Evolutionary conservation across 2,888 invertebrate species (phyloP).

Genomic region (Tuta absoluta): DNA sequence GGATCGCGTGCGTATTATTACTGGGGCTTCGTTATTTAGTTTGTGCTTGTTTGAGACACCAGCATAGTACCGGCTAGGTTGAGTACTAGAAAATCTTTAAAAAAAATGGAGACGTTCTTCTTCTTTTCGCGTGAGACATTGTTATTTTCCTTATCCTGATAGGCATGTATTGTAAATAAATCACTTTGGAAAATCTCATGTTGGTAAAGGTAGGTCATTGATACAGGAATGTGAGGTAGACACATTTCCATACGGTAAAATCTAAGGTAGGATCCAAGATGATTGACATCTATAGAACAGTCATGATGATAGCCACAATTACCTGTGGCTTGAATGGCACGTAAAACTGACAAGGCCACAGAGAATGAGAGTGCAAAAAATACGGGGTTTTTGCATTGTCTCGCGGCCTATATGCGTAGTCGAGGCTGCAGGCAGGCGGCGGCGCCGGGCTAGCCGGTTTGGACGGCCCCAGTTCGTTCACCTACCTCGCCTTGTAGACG

Average conservation of each 20-base stretch:
- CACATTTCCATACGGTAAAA: too few relatives aligned
- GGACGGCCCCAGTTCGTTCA: conserved; percentile 72
- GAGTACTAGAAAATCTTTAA: too few relatives aligned
- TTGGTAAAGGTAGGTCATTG: too few relatives aligned
- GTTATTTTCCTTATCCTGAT: too few relatives aligned
- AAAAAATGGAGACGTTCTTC: too few relatives aligned
- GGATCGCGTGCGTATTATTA: background rate
- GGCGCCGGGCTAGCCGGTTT: conserved; percentile 67
- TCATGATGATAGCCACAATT: background rate
- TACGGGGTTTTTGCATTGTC: conserved; percentile 23
- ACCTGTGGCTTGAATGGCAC: background rate
- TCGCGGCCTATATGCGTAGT: conserved; percentile 23
- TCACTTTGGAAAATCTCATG: too few relatives aligned
- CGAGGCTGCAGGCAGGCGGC: conserved; percentile 33
- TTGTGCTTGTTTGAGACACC: too few relatives aligned
- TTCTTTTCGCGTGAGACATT: too few relatives aligned
- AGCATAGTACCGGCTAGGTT: too few relatives aligned
- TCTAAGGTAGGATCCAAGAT: background rate
- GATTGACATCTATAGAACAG: background rate
- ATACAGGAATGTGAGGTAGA: too few relatives aligned
- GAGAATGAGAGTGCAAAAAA: conserved; percentile 30
- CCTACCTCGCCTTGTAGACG: conserved; percentile 65
- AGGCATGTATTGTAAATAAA: too few relatives aligned
- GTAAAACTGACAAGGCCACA: conserved; percentile 13
- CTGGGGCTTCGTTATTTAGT: background rate